Base-by-base conservation (phyloP, 2,888 invertebrate species). In the Orchesellides sinensis region DNA sequence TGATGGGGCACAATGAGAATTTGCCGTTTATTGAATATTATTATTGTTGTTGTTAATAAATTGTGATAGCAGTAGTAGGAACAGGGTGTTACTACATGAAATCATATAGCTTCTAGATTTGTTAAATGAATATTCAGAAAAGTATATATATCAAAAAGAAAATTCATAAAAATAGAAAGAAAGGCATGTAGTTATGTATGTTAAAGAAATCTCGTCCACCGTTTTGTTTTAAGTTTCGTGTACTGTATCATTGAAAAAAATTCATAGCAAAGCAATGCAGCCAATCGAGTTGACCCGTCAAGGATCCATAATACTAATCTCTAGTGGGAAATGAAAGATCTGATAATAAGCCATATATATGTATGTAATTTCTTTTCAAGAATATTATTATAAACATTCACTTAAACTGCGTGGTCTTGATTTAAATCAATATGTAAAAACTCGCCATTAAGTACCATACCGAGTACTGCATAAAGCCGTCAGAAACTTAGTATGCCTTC, bases 61-160 rank as follows among this genome's bases (percentile, higher is more conserved):
- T 72, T 80, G 79, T 80, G 79, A 80, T 80, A 70, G 79, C 65
- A 21, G 47, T 47, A 69, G 69, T 47, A 61, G 32, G 68, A 78
- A 78, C 78, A 78, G 78, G 78, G 78, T 78, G 69, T 68, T 59
- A 56, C 54, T 56, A 65, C 54, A 74, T 63, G n/a, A n/a, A 56
- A 56, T 4, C 2, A 23, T 74, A 21, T 69, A 19, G 32, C 54
- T 32, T 35, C 3, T 52, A 69, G 27, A 61, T n/a, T n/a, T n/a
- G n/a, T n/a, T n/a, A n/a, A n/a, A n/a, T n/a, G n/a, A n/a, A n/a
- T n/a, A n/a, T n/a, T n/a, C n/a, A n/a, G n/a, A n/a, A n/a, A n/a
- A n/a, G n/a, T n/a, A n/a, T n/a, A n/a, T n/a, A n/a, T n/a, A n/a
- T n/a, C n/a, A n/a, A n/a, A n/a, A n/a, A n/a, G n/a, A n/a, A n/a